A percentile compares a stretch with the other conserved stretches of the same genome.
Conservation (phyloP, 2,797 vertebrate species). For the Aythya fuligula region DNA sequence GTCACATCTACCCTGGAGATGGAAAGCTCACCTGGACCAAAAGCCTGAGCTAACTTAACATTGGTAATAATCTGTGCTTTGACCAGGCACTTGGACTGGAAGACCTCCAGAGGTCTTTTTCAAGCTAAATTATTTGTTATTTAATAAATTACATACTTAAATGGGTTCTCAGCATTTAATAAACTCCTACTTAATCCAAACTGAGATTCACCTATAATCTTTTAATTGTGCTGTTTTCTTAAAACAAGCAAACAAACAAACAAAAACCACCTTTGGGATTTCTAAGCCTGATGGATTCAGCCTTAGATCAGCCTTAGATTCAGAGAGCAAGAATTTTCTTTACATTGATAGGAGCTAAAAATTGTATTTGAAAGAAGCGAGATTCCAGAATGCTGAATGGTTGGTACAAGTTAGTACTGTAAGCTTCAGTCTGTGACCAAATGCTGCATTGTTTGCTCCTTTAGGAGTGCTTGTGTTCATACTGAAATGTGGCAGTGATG, state of each 20-base stretch:
- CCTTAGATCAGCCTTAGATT: neutral
- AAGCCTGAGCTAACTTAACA: neutral
- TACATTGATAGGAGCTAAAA: neutral
- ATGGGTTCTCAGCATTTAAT: neutral
- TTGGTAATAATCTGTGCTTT: neutral
- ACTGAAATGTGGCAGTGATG: neutral
- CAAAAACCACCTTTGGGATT: neutral
- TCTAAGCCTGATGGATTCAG: neutral
- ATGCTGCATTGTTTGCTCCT: neutral
- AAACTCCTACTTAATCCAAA: neutral
- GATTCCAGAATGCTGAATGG: neutral
- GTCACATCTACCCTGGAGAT: neutral
- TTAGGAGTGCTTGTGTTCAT: accelerated
- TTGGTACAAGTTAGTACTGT: neutral
- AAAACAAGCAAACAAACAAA: neutral
- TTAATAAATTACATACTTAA: neutral
- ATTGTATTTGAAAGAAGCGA: neutral
- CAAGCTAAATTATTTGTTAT: neutral
- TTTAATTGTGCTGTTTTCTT: neutral
- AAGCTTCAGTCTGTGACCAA: neutral
- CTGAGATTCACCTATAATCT: neutral
- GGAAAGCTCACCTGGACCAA: neutral
- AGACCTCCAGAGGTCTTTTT: neutral
- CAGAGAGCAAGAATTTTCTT: neutral
- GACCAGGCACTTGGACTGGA: neutral